Evolutionary conservation across 2,113 vertebrate species (phyloP), one percentile per base, ranked within the genome.

Genomic region (Lepus americanus): DNA sequence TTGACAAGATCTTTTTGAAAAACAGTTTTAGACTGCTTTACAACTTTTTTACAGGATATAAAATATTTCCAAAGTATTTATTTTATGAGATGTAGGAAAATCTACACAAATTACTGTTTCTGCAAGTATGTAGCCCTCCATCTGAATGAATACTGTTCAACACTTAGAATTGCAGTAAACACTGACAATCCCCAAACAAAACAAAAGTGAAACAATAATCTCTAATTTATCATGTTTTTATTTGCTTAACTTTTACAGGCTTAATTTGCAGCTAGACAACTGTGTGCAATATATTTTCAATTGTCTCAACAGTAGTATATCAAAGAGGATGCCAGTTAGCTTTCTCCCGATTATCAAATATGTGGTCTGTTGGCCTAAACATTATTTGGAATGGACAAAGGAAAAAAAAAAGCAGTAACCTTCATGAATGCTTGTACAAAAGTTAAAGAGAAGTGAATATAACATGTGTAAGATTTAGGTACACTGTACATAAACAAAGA

Each of bases 281-380:
- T 61, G 11, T 25, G 8, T 70, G 7, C 72, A 86, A 36, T 89
- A 13, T 27, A 74, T 55, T 92, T 88, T 87, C 20, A 78, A 51
- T 73, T n/a, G 11, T 79, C 92, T 91, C 25, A 66, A 29, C 25
- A 31, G 6, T 70, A 1, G 5, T 64, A 19, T 66, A 72, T 73
- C 61, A 92, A 74, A 89, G 20, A 95, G 2, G 5, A 44, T 74
- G 3, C 44, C 1, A 81, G 10, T 55, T 78, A 67, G 9, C 2
- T 39, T 80, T 95, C 92, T 73, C 12, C n/a, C 82, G 82, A 77
- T 78, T 74, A 86, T 49, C 36, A 90, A 95, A 33, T 8, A 66
- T 20, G 0, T 39, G 31, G 27, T 74, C 63, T 86, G 2, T 33
- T 86, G n/a, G 3, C 4, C 33, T 82, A 55, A 94, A 92, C 59